A percentile compares a stretch with the other conserved stretches of the same genome.
Evolutionary conservation across 2,113 vertebrate genomes (phyloP).

Genomic region (Cinclus mexicanus): DNA sequence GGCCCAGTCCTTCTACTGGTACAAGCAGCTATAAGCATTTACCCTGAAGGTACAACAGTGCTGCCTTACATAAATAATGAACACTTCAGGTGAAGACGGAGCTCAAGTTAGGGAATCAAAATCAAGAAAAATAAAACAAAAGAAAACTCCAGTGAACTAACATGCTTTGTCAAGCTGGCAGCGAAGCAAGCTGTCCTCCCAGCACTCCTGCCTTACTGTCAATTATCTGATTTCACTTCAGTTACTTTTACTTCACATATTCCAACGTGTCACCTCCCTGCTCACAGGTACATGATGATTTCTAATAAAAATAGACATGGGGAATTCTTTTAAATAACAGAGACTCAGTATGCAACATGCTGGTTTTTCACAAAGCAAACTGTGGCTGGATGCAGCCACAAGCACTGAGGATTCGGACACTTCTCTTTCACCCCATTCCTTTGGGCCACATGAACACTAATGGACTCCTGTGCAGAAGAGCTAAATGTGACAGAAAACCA

Average conservation of each 20-base stretch:
- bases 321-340: neutral
- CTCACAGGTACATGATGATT: neutral
- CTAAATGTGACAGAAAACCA: neutral
- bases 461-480: neutral
- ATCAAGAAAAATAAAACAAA: neutral
- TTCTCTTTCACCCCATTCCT: neutral
- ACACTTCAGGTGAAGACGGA: neutral
- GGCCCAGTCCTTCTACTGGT: neutral
- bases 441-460: neutral
- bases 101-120: neutral
- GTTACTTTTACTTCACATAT: neutral
- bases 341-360: neutral
- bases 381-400: neutral
- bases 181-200: neutral
- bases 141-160: neutral
- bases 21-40: neutral
- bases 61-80: neutral
- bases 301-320: neutral
- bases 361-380: neutral
- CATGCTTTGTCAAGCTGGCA: neutral
- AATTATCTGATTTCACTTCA: slow-evolving; percentile 6
- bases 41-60: neutral
- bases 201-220: neutral
- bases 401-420: neutral
- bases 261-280: neutral